Evolutionary conservation across 2,888 invertebrate genomes (phyloP).

Genomic region (Scaptodrosophila latifasciaeformis): DNA sequence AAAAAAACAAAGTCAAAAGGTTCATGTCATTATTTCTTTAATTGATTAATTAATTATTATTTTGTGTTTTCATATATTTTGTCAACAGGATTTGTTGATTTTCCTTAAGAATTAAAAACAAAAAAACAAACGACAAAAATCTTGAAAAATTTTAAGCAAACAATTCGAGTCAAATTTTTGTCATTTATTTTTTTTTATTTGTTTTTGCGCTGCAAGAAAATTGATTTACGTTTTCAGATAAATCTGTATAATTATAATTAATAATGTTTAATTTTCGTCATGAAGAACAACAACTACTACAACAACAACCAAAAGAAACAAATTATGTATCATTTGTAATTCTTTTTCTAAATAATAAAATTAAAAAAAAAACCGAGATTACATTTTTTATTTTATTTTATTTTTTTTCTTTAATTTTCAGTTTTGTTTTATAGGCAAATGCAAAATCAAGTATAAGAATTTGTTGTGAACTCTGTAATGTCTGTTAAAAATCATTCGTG

Average conservation of each 20-base stretch:
- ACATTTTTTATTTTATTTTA: conserved; percentile 21
- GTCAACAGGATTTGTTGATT: background rate
- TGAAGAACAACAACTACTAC: conserved; percentile 19
- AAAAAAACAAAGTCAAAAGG: conserved; percentile 10
- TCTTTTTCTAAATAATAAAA: conserved; percentile 63
- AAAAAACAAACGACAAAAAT: background rate
- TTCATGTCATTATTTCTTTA: too few species aligned
- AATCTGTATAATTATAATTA: conserved; percentile 9
- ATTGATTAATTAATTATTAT: too few species aligned
- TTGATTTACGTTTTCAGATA: conserved; percentile 3
- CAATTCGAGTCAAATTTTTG: background rate
- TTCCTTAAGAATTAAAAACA: background rate
- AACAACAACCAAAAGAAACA: conserved; percentile 62
- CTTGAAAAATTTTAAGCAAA: background rate
- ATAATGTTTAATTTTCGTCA: conserved; percentile 1
- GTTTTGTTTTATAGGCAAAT: conserved; percentile 1
- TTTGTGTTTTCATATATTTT: conserved; percentile 2
- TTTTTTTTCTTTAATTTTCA: background rate
- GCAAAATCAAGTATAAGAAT: conserved; percentile 4
- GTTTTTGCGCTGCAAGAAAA: background rate
- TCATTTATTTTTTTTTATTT: background rate
- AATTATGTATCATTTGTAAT: conserved; percentile 67
- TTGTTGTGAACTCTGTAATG: conserved; percentile 5
- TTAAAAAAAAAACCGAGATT: conserved; percentile 40
- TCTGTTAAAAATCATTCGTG: conserved; percentile 17